Conservation (phyloP, 2,797 vertebrate genomes). For the Aulostomus chinensis region DNA sequence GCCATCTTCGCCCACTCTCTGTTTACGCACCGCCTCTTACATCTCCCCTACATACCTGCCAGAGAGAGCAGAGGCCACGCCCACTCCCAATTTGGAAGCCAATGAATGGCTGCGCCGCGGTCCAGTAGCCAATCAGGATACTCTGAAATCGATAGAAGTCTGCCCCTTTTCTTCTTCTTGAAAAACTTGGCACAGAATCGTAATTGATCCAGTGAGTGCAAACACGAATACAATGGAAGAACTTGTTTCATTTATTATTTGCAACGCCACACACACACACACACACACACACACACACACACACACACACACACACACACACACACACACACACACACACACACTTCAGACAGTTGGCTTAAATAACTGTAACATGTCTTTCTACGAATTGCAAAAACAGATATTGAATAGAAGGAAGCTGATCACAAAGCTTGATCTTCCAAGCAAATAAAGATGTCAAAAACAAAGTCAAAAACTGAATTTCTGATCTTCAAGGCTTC, state of each 20-base stretch:
- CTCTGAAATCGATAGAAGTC: not conserved
- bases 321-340: no score
- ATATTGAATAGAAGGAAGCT: no score
- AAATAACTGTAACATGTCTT: not conserved
- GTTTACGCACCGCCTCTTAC: constrained; percentile 57
- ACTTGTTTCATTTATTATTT: no score
- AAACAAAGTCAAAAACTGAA: no score
- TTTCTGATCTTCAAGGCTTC: constrained; percentile 72
- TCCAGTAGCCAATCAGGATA: constrained; percentile 56
- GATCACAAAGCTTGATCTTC: not conserved
- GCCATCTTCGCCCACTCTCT: constrained; percentile 78
- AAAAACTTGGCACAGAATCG: no score
- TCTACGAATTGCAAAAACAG: no score
- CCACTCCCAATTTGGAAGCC: constrained; percentile 28
- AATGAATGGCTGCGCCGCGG: constrained; percentile 23
- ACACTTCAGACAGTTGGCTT: no score
- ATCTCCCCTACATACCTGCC: constrained; percentile 57
- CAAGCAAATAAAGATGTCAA: not conserved
- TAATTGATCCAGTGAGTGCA: not conserved
- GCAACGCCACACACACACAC: no score
- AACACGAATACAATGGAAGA: no score
- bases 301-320: no score
- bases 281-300: no score
- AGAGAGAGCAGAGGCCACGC: constrained; percentile 29
- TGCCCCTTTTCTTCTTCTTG: constrained; percentile 13